A percentile compares a stretch with the other conserved stretches of the same genome.
phyloP scores from a whole-genome alignment of 92 coral and sea anemone genomes.

The Porites divaricata region DNA sequence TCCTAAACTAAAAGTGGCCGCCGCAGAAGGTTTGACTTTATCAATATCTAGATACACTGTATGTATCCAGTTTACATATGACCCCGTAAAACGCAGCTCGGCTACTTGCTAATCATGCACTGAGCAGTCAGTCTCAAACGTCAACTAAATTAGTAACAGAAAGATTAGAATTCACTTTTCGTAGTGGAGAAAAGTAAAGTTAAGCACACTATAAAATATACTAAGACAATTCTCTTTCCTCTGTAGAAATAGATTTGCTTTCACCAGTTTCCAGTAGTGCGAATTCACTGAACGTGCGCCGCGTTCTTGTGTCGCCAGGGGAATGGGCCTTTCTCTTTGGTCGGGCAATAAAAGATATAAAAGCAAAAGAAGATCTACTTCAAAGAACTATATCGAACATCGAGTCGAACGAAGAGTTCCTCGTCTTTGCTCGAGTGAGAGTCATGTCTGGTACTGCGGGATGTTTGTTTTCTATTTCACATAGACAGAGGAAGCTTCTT shows the following conservation, averaged over 20 bases:
- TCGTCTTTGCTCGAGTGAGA: conserved; percentile 41
- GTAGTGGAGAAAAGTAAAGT: no score
- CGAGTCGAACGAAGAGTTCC: conserved; percentile 66
- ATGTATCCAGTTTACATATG: no score
- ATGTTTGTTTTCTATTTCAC: conserved; percentile 73
- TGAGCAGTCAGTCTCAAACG: no score
- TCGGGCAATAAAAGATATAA: conserved; percentile 1
- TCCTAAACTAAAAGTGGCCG: no score
- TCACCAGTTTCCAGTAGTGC: neutral
- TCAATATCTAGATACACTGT: no score
- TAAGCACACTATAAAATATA: no score
- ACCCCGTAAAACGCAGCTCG: no score
- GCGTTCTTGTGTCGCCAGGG: conserved; percentile 1
- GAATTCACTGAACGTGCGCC: conserved; percentile 38
- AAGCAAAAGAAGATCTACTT: conserved; percentile 48
- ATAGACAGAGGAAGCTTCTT: conserved; percentile 46
- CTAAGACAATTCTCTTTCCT: neutral
- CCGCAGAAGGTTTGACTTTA: no score
- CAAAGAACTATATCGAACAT: conserved; percentile 53
- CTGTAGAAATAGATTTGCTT: conserved; percentile 64
- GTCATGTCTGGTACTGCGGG: conserved; percentile 29
- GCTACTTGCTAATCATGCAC: no score
- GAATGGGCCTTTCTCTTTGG: conserved; percentile 51
- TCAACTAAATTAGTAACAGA: no score
- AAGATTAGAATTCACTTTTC: no score